Evolutionary conservation across 2,113 vertebrate species (phyloP).

Genomic region (Scomber colias): DNA sequence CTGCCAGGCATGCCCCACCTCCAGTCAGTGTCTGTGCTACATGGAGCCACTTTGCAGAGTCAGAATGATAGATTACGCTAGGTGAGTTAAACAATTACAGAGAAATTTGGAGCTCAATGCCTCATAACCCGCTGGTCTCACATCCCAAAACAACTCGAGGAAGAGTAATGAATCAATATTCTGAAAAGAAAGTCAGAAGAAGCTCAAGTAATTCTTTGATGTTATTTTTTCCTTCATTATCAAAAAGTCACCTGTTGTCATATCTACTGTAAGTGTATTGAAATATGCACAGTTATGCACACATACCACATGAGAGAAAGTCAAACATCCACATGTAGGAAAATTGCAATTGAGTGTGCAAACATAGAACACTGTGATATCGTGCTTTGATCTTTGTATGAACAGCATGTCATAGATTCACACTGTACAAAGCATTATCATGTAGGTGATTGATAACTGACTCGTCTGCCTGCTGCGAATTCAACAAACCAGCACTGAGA

Average conservation of each 20-base stretch:
- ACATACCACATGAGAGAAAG: conserved; percentile 2
- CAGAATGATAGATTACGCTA: conserved; percentile 81
- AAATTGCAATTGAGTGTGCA: not conserved
- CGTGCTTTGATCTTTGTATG: conserved; percentile 22
- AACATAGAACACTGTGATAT: not conserved
- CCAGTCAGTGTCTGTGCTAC: conserved; percentile 57
- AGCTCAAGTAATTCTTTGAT: conserved; percentile 36
- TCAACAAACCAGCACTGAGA: conserved; percentile 23
- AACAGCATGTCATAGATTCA: not conserved
- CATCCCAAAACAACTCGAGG: conserved; percentile 53
- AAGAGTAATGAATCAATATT: conserved; percentile 67
- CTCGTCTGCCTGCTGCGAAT: not conserved
- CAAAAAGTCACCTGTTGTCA: not conserved
- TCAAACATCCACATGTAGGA: not conserved
- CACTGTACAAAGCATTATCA: too few species aligned
- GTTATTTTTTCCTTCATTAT: conserved; percentile 10
- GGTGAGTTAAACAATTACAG: conserved; percentile 82
- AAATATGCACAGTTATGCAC: not conserved
- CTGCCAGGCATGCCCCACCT: conserved; percentile 73
- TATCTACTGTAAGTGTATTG: not conserved
- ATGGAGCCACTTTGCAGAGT: conserved; percentile 64
- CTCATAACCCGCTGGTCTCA: conserved; percentile 61
- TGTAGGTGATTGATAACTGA: too few species aligned
- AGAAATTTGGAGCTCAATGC: conserved; percentile 68
- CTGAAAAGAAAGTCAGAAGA: conserved; percentile 41